These are phyloP conservation scores for Pseudachorutes palmiensis DNA, from an alignment of 1,140 invertebrate species.

Conservation along the genomic window DNA sequence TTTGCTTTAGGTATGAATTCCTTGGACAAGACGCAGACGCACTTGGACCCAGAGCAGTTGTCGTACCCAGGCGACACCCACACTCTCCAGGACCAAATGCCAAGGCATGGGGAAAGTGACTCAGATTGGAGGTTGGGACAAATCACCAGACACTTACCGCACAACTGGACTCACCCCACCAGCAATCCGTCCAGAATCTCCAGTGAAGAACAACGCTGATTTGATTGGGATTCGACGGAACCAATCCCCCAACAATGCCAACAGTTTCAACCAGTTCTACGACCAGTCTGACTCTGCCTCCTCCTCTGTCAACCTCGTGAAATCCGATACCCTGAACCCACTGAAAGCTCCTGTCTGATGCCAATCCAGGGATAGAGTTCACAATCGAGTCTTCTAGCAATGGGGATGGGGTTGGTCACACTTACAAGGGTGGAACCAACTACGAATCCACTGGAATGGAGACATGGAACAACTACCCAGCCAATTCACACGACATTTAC, in stretches of 20 bases:
- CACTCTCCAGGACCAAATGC: slow-evolving; percentile 15
- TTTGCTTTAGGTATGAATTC: slow-evolving; percentile 28
- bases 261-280: slow-evolving; percentile 17
- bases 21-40: slow-evolving; percentile 31
- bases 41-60: slow-evolving; percentile 33
- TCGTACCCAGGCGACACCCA: slow-evolving; percentile 34
- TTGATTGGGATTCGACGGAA: neutral
- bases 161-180: neutral
- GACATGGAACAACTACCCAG: neutral
- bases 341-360: neutral
- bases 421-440: neutral
- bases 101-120: neutral
- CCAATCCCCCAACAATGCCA: slow-evolving; percentile 2
- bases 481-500: neutral
- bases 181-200: neutral
- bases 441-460: neutral
- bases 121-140: slow-evolving; percentile 34
- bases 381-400: slow-evolving; percentile 22
- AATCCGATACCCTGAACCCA: slow-evolving; percentile 12
- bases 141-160: slow-evolving; percentile 15
- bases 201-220: neutral
- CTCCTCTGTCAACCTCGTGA: neutral
- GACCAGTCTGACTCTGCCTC: neutral
- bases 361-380: slow-evolving; percentile 25
- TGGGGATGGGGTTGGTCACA: neutral